Percentiles rank a stretch among this genome's conserved stretches.
These are phyloP conservation scores for Typhlichthys subterraneus DNA, from an alignment of 2,797 vertebrate genomes.

Conservation along the genomic window DNA sequence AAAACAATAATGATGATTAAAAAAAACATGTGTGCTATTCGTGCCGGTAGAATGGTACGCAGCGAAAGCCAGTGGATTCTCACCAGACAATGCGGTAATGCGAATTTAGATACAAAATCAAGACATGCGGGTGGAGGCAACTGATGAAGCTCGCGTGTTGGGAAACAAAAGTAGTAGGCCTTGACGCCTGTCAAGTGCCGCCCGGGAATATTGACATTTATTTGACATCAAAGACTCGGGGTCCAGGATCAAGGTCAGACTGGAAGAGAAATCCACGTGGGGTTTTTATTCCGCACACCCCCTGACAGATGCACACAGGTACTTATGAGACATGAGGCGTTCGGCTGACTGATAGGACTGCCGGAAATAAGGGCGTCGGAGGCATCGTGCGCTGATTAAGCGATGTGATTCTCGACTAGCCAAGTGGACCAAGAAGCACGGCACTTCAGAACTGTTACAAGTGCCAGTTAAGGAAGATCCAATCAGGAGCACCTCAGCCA, in stretches of 20 bases:
- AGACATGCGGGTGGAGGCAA: conserved; percentile 70
- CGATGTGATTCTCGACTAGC: conserved; percentile 59
- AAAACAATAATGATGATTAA: conserved; percentile 86
- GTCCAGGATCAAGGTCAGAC: conserved; percentile 78
- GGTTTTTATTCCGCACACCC: conserved; percentile 73
- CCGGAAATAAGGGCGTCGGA: conserved; percentile 61
- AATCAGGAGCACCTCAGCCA: conserved; percentile 42
- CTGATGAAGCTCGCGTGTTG: conserved; percentile 74
- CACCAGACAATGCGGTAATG: conserved; percentile 66
- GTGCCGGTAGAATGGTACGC: conserved; percentile 58
- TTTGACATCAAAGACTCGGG: conserved; percentile 73
- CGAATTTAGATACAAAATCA: conserved; percentile 79
- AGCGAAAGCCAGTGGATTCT: conserved; percentile 74
- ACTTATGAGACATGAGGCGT: conserved; percentile 74
- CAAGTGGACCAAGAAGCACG: conserved; percentile 37
- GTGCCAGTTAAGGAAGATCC: conserved; percentile 39
- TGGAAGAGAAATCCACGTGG: conserved; percentile 64
- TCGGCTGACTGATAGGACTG: conserved; percentile 69
- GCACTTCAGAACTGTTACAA: conserved; percentile 47
- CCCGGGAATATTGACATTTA: conserved; percentile 70
- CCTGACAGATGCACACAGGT: conserved; percentile 76
- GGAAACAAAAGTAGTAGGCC: conserved; percentile 78
- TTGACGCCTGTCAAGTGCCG: conserved; percentile 70
- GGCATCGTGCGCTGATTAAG: conserved; percentile 63
- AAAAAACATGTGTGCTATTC: conserved; percentile 81